These are phyloP conservation scores for Gobius niger DNA, from an alignment of 2,113 vertebrate species.

Conservation along the genomic window DNA sequence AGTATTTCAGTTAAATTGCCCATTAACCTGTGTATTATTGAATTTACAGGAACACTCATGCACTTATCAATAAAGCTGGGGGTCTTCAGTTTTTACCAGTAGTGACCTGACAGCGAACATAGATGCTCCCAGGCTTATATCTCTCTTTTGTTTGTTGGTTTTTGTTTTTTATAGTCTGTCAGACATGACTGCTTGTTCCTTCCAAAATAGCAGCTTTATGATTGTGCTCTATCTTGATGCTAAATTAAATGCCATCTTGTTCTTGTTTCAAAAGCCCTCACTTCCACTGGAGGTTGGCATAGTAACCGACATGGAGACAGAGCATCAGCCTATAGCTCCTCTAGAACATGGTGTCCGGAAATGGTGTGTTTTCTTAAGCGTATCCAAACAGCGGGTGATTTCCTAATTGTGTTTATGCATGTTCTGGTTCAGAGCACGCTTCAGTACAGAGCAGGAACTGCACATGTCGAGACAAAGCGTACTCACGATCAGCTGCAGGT, in stretches of 20 bases:
- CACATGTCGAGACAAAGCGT: background rate
- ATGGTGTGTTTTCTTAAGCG: slow-evolving; percentile 24
- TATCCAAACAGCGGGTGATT: slow-evolving; percentile 22
- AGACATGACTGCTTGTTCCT: too few relatives aligned
- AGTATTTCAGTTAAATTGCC: too few relatives aligned
- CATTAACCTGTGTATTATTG: too few relatives aligned
- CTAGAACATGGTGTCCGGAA: slow-evolving; percentile 17
- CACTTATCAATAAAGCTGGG: too few relatives aligned
- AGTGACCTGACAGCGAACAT: too few relatives aligned
- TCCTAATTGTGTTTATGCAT: slow-evolving; percentile 38
- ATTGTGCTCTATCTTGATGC: too few relatives aligned
- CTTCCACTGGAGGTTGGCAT: slow-evolving; percentile 36
- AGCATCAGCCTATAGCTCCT: slow-evolving; percentile 8
- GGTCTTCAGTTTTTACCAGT: too few relatives aligned
- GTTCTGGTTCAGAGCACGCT: slow-evolving; percentile 9
- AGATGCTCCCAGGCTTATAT: too few relatives aligned
- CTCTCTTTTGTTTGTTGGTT: too few relatives aligned
- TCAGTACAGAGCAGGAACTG: slow-evolving; percentile 5
- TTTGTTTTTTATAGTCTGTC: too few relatives aligned
- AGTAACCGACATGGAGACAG: slow-evolving; percentile 15
- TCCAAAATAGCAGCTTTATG: too few relatives aligned
- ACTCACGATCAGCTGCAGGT: background rate
- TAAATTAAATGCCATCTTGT: background rate
- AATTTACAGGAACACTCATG: too few relatives aligned
- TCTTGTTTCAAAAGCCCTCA: slow-evolving; percentile 8